Evolutionary conservation across 2,888 invertebrate genomes (phyloP), one percentile per base, ranked within the genome.

Genomic region (Dione juno): DNA sequence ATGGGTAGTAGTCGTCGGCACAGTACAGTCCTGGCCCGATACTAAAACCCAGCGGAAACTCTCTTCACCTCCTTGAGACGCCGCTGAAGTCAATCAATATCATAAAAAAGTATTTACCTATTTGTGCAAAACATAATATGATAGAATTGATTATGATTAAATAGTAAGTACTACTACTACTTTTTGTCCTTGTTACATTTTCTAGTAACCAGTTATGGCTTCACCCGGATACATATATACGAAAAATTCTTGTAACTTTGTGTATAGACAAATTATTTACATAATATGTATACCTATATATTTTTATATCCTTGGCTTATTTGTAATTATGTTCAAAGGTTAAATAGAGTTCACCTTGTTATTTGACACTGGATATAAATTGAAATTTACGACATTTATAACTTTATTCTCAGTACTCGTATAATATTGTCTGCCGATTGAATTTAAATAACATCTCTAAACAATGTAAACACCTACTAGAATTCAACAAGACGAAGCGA

Each of bases 321-420:
- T 28, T 9, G 53, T 53, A n/a, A 14, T 59, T 43, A 6, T 21
- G 7, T 9, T 14, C 41, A 21, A 41, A 43, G 58, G 58, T 59
- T 43, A 59, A 41, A 21, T 41, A 41, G 19, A 21, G 41, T 59
- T 59, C 19, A 59, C 41, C 41, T 58, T 58, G 58, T 41, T 6
- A 40, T 21, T 13, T 28, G 40, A 21, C 41, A 41, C n/a, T 21
- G 13, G 9, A 3, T 14, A 43, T 59, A 59, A 43, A 59, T 10
- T 10, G n/a, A 43, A 21, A 21, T 21, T 28, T n/a, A 43, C 43
- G 43, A 21, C 21, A 43, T 35, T 10, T 35, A 1, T 54, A 53
- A 7, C 28, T 8, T 28, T 53, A 53, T 53, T 53, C 28, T 28
- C 28, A 28, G 28, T 28, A n/a, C 3, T 35, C 5, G 35, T 35